Percentiles rank a stretch among this genome's conserved stretches.
Evolutionary conservation across 2,797 vertebrate species (phyloP).

Genomic region (Chelidonichthys spinosus): DNA sequence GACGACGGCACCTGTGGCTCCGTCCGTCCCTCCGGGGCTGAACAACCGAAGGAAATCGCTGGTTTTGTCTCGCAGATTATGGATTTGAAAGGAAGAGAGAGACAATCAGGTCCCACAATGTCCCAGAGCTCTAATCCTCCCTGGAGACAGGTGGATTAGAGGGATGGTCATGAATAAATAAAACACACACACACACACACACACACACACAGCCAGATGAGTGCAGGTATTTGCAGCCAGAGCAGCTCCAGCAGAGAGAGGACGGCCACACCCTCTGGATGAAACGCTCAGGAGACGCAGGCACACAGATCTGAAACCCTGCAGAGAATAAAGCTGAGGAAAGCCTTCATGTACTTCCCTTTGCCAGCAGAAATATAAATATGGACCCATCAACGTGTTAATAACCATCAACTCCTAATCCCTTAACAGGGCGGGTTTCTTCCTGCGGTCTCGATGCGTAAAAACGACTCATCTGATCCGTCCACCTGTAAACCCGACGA

Average conservation of each 20-base stretch:
- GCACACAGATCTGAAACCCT: no score
- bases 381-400: no score
- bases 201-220: constrained; percentile 5
- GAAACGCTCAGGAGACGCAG: not conserved
- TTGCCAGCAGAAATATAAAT: no score
- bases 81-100: constrained; percentile 11
- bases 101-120: constrained; percentile 43
- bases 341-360: no score
- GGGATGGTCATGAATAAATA: constrained; percentile 42
- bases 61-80: constrained; percentile 31
- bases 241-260: not conserved
- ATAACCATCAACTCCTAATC: not conserved
- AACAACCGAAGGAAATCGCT: constrained; percentile 8
- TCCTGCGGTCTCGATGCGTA: constrained; percentile 7
- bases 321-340: no score
- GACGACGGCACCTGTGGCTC: constrained; percentile 48
- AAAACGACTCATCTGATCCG: constrained; percentile 20
- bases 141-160: constrained; percentile 71
- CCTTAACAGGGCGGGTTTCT: not conserved
- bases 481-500: constrained; percentile 5
- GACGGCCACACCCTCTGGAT: constrained; percentile 62
- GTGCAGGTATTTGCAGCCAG: constrained; percentile 51
- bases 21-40: not conserved
- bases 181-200: not conserved
- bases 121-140: constrained; percentile 67